A percentile compares a stretch with the other conserved stretches of the same genome.
These are phyloP conservation scores for Pseudopleuronectes americanus DNA, from an alignment of 2,797 vertebrate species.

Conservation along the genomic window DNA sequence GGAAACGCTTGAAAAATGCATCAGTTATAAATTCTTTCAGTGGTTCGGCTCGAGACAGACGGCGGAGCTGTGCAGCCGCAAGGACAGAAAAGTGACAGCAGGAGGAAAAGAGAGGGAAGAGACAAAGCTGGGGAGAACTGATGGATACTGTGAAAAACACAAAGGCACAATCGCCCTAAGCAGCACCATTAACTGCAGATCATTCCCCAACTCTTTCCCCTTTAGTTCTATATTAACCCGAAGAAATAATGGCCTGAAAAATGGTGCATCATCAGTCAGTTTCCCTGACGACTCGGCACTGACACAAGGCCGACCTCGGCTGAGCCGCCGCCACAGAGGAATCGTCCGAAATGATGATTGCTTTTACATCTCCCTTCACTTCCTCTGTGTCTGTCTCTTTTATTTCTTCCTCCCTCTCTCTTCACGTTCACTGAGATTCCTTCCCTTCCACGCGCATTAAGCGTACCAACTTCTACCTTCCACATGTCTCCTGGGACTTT, in stretches of 20 bases:
- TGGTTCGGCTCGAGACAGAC: constrained; percentile 42
- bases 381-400: constrained; percentile 61
- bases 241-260: not conserved
- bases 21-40: constrained; percentile 49
- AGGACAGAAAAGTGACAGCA: constrained; percentile 50
- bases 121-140: constrained; percentile 24
- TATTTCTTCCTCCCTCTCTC: constrained; percentile 28
- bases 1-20: constrained; percentile 36
- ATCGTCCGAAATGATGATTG: constrained; percentile 80
- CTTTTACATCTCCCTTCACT: constrained; percentile 79
- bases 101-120: constrained; percentile 37
- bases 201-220: not conserved
- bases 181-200: not conserved
- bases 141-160: not conserved
- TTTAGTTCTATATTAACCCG: not conserved
- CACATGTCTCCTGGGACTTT: constrained; percentile 34
- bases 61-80: constrained; percentile 43
- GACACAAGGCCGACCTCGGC: constrained; percentile 72
- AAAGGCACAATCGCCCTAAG: not conserved
- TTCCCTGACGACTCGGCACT: constrained; percentile 63
- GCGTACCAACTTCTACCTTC: constrained; percentile 48
- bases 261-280: constrained; percentile 67
- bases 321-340: constrained; percentile 65
- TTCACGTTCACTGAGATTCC: constrained; percentile 62
- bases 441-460: constrained; percentile 34